Evolutionary conservation across 2,113 vertebrate species (phyloP).

Genomic region (Syngnathoides biaculeatus): DNA sequence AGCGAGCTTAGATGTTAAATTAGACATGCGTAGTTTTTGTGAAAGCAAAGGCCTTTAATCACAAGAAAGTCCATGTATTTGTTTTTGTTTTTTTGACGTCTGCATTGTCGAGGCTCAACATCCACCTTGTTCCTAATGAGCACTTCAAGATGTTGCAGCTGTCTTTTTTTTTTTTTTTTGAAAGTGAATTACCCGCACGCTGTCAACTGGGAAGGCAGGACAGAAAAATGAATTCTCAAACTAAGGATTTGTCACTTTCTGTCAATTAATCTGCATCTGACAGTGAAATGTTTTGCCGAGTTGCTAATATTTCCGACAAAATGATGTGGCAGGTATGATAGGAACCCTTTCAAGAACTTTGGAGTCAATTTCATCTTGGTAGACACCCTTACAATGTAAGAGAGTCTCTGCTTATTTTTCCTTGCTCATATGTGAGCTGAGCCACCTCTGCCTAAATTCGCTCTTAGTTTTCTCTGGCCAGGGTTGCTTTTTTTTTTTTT

Average conservation of each 20-base stretch:
- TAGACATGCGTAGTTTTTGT: not conserved
- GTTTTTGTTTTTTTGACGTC: slow-evolving; percentile 31
- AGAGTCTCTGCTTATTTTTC: not conserved
- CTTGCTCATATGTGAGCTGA: no score
- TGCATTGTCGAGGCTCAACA: slow-evolving; percentile 37
- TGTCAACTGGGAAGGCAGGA: slow-evolving; percentile 62
- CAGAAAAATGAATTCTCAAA: slow-evolving; percentile 25
- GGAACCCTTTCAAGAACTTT: not conserved
- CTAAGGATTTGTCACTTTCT: slow-evolving; percentile 31
- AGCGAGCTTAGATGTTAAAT: not conserved
- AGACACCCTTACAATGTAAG: not conserved
- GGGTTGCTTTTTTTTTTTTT: no score
- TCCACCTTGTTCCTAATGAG: slow-evolving; percentile 62
- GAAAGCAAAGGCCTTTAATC: not conserved
- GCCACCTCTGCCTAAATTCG: no score
- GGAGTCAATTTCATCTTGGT: not conserved
- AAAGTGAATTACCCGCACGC: slow-evolving; percentile 53
- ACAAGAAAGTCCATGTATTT: not conserved
- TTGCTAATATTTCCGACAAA: not conserved
- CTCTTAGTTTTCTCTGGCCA: no score
- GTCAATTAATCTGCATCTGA: slow-evolving; percentile 42
- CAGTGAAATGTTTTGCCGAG: slow-evolving; percentile 18
- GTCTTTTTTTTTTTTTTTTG: slow-evolving; percentile 49
- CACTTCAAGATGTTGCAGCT: slow-evolving; percentile 50
- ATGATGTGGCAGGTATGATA: not conserved